These are phyloP conservation scores for Schizaphis graminum DNA, from an alignment of 2,888 invertebrate species.

Conservation along the genomic window DNA sequence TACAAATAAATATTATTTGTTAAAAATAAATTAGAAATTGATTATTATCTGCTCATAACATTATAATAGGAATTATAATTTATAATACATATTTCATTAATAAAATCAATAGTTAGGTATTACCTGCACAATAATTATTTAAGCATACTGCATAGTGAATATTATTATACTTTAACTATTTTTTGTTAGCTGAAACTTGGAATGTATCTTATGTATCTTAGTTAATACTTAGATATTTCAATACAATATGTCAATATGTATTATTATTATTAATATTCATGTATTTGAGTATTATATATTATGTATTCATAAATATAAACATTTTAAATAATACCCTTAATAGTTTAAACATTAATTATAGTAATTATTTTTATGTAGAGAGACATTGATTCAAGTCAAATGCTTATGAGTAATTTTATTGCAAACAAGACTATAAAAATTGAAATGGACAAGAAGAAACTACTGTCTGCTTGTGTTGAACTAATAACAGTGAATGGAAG, in stretches of 20 bases:
- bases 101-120: not conserved
- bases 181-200: too few relatives aligned
- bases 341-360: not conserved
- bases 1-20: too few relatives aligned
- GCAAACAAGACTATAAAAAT: too few relatives aligned
- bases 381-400: conserved; percentile 12
- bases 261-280: conserved; percentile 7
- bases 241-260: not conserved
- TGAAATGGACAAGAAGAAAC: too few relatives aligned
- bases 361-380: not conserved
- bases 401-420: not conserved
- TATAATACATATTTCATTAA: too few relatives aligned
- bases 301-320: not conserved
- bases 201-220: not conserved
- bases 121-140: not conserved
- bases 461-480: too few relatives aligned
- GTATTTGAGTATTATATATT: not conserved
- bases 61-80: too few relatives aligned
- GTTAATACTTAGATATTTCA: not conserved
- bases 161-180: not conserved
- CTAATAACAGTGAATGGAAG: not conserved
- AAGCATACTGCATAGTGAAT: not conserved
- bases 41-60: too few relatives aligned
- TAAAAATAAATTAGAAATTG: too few relatives aligned
- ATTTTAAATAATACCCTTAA: not conserved